Evolutionary conservation across 2,113 vertebrate species (phyloP), one percentile per base, ranked within the genome.

Genomic region (Emydocephalus ijimae): DNA sequence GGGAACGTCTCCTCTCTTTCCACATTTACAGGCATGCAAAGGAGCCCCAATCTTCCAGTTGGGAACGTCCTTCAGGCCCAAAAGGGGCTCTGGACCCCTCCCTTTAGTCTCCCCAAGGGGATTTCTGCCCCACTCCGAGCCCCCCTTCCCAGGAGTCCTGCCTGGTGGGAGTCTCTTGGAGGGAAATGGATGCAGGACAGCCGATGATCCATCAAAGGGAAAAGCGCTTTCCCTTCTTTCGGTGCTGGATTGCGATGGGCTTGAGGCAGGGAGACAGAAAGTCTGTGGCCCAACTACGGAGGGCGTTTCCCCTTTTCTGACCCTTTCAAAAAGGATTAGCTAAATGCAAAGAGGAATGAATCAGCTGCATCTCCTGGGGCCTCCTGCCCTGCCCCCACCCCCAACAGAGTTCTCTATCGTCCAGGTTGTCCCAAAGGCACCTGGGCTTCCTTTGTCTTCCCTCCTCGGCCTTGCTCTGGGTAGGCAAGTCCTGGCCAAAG

Each of bases 161-260:
- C 34, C 34, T 21, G 34, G 34, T 34, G 3, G 15, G 15, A 21
- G 34, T 18, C 34, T 43, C 74, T 39, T 39, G 7, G 34, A 6
- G 69, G 69, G n/a, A 39, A 74, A 34, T 7, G 5, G 64, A 12
- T 0, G n/a, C 34, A 7, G 69, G n/a, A 39, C 14, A 39, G n/a
- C 69, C 1, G 1, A 34, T 18, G 1, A 34, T 18, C 14, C 2
- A 3, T 39, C n/a, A 18, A 18, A 6, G 5, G 14, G n/a, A 8
- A 7, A 74, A 39, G 6, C 5, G 1, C n/a, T 74, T 34, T 18
- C 15, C n/a, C 69, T 15, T 39, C 15, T 74, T 74, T 18, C 1
- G 6, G 18, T 39, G 34, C 74, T 81, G 74, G 61, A 39, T 18
- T 64, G 59, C 59, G 12, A 26, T 11, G 59, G 59, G 12, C 10